Evolutionary conservation across 1,140 invertebrate genomes (phyloP), one percentile per base, ranked within the genome.

Genomic region (Rhopalosiphum padi): DNA sequence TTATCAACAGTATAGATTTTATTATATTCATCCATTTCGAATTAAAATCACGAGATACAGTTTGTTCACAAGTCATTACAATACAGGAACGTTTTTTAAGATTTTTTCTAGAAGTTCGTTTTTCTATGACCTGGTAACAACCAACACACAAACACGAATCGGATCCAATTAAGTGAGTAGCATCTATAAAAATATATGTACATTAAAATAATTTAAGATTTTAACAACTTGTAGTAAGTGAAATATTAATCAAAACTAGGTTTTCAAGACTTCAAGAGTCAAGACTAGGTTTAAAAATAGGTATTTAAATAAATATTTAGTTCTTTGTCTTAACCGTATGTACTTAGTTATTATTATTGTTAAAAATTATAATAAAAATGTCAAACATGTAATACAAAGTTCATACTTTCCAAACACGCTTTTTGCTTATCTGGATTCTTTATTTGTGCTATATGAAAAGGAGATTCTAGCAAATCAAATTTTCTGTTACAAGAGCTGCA

Each of bases 401-500:
- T 1, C 30, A 77, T 94, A 95, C 95, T 96, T 95, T 97, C 96
- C 94, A 98, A 95, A 77, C 98, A 97, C 95, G 97, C 97, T 94
- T 97, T 97, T 94, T 97, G 97, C 60, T 97, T 95, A 90, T 98
- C 97, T 21, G 96, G 95, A 51, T 97, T 97, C 94, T 98, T 98
- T 95, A 98, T 97, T 95, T 98, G 97, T 1, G 97, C 97, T 60
- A 98, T 96, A 95, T 98, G 97, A 95, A 97, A 98, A 0, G 97
- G 97, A 0, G 97, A 98, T 94, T 98, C 97, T 90, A 97, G 96
- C 0, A 97, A 96, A 1, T 97, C 97, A 94, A 98, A 98, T 95
- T 98, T 98, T 21, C 97, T 97, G 94, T 97, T 97, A 94, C 97
- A 98, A 94, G 98, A 98, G 94, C 97, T 97, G 95, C 97, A 98